phyloP scores from a whole-genome alignment of 64 coral and sea anemone genomes.

The Cladopsammia gracilis region DNA sequence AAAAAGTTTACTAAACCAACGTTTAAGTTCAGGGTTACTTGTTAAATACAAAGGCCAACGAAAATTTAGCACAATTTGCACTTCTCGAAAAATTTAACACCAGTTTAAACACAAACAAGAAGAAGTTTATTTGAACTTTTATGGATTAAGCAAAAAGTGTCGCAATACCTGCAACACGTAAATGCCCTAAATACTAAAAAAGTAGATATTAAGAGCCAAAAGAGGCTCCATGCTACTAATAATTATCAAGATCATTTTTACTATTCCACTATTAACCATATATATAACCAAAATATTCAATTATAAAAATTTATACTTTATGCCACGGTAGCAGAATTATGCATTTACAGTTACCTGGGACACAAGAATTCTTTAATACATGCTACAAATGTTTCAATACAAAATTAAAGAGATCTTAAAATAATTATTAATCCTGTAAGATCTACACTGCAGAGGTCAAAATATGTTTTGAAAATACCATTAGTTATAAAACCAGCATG shows the following conservation, averaged over 20 bases:
- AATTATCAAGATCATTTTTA: slow-evolving; percentile 61
- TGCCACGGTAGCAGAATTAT: slow-evolving; percentile 52
- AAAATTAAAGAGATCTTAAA: slow-evolving; percentile 70
- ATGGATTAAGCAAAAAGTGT: slow-evolving; percentile 46
- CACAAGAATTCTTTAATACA: slow-evolving; percentile 52
- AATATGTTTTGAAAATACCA: slow-evolving; percentile 63
- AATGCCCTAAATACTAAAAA: slow-evolving; percentile 61
- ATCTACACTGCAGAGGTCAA: slow-evolving; percentile 61
- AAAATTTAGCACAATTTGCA: no score
- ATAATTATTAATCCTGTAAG: slow-evolving; percentile 64
- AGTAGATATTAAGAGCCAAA: slow-evolving; percentile 32
- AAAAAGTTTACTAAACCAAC: no score
- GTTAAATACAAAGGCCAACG: no score
- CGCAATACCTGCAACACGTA: slow-evolving; percentile 15
- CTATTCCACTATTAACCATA: slow-evolving; percentile 60
- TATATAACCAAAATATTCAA: slow-evolving; percentile 69
- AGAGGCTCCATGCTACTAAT: slow-evolving; percentile 11
- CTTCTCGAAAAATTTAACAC: not conserved
- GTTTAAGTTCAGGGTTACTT: no score
- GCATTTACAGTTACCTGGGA: slow-evolving; percentile 59
- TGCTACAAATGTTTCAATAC: slow-evolving; percentile 58
- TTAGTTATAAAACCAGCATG: slow-evolving; percentile 62
- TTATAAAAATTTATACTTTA: slow-evolving; percentile 63
- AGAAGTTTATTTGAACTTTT: slow-evolving; percentile 49
- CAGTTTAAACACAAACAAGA: slow-evolving; percentile 38